Base-by-base conservation (phyloP, 2,113 vertebrate genomes). In the Myotis lucifugus region DNA sequence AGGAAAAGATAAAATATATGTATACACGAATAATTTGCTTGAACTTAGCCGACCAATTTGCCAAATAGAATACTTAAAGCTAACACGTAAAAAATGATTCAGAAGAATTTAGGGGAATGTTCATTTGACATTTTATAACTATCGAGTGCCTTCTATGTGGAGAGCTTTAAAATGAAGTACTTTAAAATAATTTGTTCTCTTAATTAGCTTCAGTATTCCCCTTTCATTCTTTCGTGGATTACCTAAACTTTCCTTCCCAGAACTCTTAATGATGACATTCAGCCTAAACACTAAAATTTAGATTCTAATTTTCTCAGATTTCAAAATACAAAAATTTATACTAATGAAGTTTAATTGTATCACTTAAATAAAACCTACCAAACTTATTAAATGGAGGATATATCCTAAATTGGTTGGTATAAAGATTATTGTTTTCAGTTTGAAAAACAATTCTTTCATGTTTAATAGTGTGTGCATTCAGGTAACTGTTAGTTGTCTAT, bases 381-480 rank as follows among this genome's bases (percentile, higher is more conserved):
- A 74, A 77, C 2, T 74, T 94, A 85, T 17, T 72, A 92, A 86
- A 42, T 93, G 15, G 59, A 48, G 32, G 4, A 4, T 6, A 34
- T 72, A 56, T 5, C 82, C n/a, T 85, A 29, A 83, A 64, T 46
- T 93, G 34, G 4, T 83, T 95, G 85, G 3, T 66, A 64, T 72
- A 88, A 83, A 79, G 46, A 15, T 91, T 74, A 52, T 90, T 82
- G 81, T 85, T 95, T 52, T 17, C 46, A 50, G n/a, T 86, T 95
- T 42, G 69, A 34, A 78, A 84, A 83, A 32, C 46, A 67, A 64
- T 46, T 14, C 6, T 76, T 69, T 5, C 10, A 2, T 59, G 4
- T 84, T 91, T 77, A 46, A 66, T 69, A 2, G 2, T 6, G 12
- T 82, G 40, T 73, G 2, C 8, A 25, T 86, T 85, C 2, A 56